Percentiles rank a stretch among this genome's conserved stretches.
Evolutionary conservation across 2,113 vertebrate genomes (phyloP).

Genomic region (Semnornis frantzii): DNA sequence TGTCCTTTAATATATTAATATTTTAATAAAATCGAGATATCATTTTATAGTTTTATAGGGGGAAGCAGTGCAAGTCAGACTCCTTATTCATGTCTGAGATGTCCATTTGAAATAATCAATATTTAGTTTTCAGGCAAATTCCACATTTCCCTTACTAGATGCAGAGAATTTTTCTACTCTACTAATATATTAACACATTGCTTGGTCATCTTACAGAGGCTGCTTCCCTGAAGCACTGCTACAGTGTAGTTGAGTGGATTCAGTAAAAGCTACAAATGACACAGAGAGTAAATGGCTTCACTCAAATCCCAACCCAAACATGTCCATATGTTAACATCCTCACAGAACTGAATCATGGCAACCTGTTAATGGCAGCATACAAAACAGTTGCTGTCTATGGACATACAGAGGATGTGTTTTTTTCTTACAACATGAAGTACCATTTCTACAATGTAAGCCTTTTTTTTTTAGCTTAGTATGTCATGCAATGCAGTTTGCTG

Average conservation of each 20-base stretch:
- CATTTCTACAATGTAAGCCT: neutral
- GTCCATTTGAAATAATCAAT: neutral
- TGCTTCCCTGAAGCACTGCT: neutral
- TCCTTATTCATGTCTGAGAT: neutral
- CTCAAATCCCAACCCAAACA: neutral
- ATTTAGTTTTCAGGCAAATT: neutral
- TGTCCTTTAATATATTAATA: neutral
- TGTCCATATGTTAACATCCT: neutral
- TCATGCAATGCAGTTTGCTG: neutral
- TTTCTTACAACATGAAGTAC: neutral
- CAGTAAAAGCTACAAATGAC: neutral
- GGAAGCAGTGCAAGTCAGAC: neutral
- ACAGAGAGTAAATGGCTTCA: neutral
- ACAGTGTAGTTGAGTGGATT: neutral
- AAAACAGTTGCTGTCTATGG: neutral
- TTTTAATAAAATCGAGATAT: neutral
- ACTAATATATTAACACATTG: neutral
- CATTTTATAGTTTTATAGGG: neutral
- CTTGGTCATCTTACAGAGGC: neutral
- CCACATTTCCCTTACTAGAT: neutral
- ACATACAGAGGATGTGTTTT: neutral
- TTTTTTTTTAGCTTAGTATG: neutral
- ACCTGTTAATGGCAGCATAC: neutral
- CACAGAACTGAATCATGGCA: neutral
- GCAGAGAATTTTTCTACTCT: neutral